These are phyloP conservation scores for Platycnemis pennipes DNA, from an alignment of 2,888 invertebrate genomes.

Conservation along the genomic window DNA sequence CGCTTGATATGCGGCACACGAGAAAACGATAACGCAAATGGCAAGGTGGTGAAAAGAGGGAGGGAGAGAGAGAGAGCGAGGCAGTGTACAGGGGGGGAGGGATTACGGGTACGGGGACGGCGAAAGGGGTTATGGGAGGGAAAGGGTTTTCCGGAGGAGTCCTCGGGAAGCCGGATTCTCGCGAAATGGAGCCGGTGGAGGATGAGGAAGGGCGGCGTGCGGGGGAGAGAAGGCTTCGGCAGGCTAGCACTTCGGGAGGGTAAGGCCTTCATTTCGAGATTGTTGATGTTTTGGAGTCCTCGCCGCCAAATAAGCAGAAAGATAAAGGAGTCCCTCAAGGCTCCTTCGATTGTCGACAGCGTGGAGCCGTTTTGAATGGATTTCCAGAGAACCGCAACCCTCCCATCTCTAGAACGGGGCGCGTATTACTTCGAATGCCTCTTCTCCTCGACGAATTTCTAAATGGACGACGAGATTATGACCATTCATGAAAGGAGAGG, in stretches of 20 bases:
- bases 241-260: too few species aligned
- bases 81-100: not conserved
- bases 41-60: not conserved
- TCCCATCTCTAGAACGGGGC: not conserved
- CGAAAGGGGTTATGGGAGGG: not conserved
- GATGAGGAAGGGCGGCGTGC: not conserved
- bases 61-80: not conserved
- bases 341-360: constrained; percentile 22
- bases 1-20: constrained; percentile 31
- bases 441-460: not conserved
- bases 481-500: not conserved
- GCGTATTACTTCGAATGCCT: not conserved
- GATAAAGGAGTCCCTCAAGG: not conserved
- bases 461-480: not conserved
- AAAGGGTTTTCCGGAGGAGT: constrained; percentile 20
- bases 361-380: not conserved
- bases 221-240: not conserved
- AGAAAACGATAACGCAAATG: constrained; percentile 28
- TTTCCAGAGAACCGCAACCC: not conserved
- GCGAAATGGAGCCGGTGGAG: not conserved
- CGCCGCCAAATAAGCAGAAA: constrained; percentile 27
- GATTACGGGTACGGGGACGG: not conserved
- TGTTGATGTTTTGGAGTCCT: constrained; percentile 6
- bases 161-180: not conserved
- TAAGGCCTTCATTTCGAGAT: constrained; percentile 14